phyloP scores from a whole-genome alignment of 2,797 vertebrate species.

The Gila robusta region DNA sequence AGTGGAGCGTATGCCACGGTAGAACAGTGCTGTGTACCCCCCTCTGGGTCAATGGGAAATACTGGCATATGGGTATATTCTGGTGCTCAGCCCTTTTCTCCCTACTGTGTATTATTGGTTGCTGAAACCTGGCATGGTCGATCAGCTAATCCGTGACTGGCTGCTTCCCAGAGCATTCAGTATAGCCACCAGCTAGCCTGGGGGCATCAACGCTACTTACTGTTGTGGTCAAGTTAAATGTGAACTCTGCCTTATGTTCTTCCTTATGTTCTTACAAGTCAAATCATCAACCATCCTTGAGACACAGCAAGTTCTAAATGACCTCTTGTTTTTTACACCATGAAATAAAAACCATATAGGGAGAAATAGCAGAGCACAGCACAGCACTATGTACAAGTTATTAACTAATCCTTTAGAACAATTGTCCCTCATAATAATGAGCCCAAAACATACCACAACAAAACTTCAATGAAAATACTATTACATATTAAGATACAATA shows the following conservation, averaged over 20 bases:
- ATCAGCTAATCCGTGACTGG: conserved; percentile 24
- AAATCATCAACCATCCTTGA: conserved; percentile 3
- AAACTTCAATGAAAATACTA: too few species aligned
- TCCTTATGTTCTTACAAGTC: conserved; percentile 14
- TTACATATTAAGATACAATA: too few species aligned
- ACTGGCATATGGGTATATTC: conserved; percentile 32
- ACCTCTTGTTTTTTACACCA: neutral
- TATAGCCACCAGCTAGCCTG: conserved; percentile 25
- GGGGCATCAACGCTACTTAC: neutral
- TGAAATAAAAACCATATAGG: neutral
- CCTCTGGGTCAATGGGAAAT: conserved; percentile 48
- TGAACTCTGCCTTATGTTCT: conserved; percentile 1
- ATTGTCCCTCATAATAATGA: too few species aligned
- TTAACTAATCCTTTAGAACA: neutral
- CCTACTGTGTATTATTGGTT: conserved; percentile 31
- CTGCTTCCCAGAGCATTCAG: conserved; percentile 28
- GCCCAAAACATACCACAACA: too few species aligned
- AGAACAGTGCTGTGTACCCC: conserved; percentile 41
- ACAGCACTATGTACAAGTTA: neutral
- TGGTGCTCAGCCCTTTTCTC: conserved; percentile 4
- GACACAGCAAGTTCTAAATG: conserved; percentile 1
- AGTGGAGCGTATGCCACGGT: conserved; percentile 39
- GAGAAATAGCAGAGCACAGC: neutral
- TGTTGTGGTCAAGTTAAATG: conserved; percentile 24
- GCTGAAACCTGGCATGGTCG: conserved; percentile 11